A percentile compares a stretch with the other conserved stretches of the same genome.
These are phyloP conservation scores for Eurois occulta DNA, from an alignment of 2,888 invertebrate genomes.

Conservation along the genomic window DNA sequence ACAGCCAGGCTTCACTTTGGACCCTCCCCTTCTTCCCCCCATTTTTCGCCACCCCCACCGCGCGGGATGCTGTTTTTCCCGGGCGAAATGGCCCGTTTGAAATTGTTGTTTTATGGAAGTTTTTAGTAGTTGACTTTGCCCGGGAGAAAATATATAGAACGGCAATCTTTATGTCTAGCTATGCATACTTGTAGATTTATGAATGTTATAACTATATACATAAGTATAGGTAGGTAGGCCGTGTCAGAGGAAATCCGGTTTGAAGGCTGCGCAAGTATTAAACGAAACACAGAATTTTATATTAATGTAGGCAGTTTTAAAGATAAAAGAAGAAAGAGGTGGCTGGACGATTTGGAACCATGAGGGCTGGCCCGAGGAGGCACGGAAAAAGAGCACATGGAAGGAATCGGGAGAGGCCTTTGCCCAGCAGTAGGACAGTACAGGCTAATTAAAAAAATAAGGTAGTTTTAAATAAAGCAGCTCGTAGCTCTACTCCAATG, in stretches of 20 bases:
- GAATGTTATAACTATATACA: slow-evolving; percentile 42
- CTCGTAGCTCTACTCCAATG: background rate
- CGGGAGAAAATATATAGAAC: slow-evolving; percentile 87
- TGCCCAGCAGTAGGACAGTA: too few relatives aligned
- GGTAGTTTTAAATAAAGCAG: background rate
- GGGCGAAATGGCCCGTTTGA: slow-evolving; percentile 90
- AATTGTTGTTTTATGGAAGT: slow-evolving; percentile 91
- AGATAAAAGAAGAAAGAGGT: too few relatives aligned
- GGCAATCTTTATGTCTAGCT: slow-evolving; percentile 82
- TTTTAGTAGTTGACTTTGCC: slow-evolving; percentile 90
- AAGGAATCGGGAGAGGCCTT: too few relatives aligned
- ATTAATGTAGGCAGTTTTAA: background rate
- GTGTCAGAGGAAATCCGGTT: slow-evolving; percentile 2
- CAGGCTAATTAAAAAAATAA: too few relatives aligned
- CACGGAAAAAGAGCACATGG: too few relatives aligned
- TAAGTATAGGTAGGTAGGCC: slow-evolving; percentile 8
- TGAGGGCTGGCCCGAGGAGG: too few relatives aligned
- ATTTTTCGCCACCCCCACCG: slow-evolving; percentile 70
- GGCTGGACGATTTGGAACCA: too few relatives aligned
- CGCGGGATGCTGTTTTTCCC: slow-evolving; percentile 89
- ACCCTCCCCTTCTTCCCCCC: slow-evolving; percentile 72
- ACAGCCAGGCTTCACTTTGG: slow-evolving; percentile 86
- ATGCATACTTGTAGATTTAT: slow-evolving; percentile 61
- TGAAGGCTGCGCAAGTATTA: background rate
- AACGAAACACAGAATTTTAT: background rate